Conservation (phyloP, 2,888 invertebrate genomes). For the Leucophenga maculata region DNA sequence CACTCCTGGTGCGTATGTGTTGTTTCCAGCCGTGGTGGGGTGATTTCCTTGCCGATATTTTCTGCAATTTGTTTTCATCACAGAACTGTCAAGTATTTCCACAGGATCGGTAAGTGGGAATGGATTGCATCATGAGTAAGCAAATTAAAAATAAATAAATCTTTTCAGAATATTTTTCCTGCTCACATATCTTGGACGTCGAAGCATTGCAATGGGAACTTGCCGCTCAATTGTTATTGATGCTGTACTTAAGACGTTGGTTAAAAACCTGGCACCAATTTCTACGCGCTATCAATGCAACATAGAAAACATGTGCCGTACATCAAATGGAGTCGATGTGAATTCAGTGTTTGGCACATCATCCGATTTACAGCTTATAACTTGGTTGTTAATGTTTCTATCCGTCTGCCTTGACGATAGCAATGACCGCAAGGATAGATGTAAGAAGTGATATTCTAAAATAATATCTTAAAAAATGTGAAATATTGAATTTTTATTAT, state of each 20-base stretch:
- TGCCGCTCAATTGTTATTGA: constrained; percentile 77
- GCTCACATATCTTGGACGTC: constrained; percentile 88
- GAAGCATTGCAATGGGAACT: constrained; percentile 78
- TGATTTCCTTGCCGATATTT: constrained; percentile 86
- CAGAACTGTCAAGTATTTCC: constrained; percentile 86
- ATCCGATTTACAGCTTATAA: constrained; percentile 79
- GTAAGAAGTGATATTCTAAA: constrained; percentile 47
- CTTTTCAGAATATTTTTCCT: constrained; percentile 84
- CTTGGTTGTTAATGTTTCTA: constrained; percentile 84
- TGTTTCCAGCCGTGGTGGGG: constrained; percentile 91
- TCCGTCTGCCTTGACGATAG: constrained; percentile 80
- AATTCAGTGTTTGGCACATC: constrained; percentile 57
- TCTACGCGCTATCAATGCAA: constrained; percentile 62
- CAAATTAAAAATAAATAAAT: too few relatives aligned
- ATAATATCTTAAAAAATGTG: not conserved
- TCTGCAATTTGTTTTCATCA: constrained; percentile 84
- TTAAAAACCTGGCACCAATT: constrained; percentile 76
- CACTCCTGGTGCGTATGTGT: constrained; percentile 82
- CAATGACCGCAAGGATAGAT: constrained; percentile 71
- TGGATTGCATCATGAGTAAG: not conserved
- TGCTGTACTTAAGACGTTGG: constrained; percentile 77
- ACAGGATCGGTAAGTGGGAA: constrained; percentile 81
- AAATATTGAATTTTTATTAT: not conserved
- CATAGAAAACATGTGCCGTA: constrained; percentile 53
- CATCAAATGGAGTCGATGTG: constrained; percentile 70